Percentiles rank a stretch among this genome's conserved stretches.
These are phyloP conservation scores for Sebastes oblongus DNA, from an alignment of 2,797 vertebrate species.

Conservation along the genomic window DNA sequence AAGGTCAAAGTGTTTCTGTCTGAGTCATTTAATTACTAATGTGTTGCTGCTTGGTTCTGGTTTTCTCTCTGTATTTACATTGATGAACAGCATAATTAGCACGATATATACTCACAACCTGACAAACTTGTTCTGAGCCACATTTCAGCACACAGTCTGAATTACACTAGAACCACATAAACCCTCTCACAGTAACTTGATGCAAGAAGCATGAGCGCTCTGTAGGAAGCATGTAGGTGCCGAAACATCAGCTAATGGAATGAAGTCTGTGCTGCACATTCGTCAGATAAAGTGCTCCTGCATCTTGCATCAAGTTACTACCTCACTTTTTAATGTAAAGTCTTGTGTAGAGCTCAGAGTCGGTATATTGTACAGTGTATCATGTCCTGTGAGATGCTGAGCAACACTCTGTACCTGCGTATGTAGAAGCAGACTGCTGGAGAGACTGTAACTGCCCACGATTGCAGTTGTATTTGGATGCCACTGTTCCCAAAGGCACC, in stretches of 20 bases:
- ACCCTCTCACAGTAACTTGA: slow-evolving; percentile 23
- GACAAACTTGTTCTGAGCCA: not conserved
- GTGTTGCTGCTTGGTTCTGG: not conserved
- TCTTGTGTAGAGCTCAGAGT: not conserved
- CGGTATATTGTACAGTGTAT: not conserved
- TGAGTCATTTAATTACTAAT: not conserved
- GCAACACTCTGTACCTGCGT: slow-evolving; percentile 85
- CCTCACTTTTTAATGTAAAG: not conserved
- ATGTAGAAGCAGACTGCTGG: slow-evolving; percentile 96
- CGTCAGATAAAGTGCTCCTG: not conserved
- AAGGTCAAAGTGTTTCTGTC: not conserved
- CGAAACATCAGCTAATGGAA: slow-evolving; percentile 19
- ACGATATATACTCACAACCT: not conserved
- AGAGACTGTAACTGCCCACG: slow-evolving; percentile 97
- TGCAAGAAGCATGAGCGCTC: slow-evolving; percentile 4
- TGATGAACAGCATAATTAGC: not conserved
- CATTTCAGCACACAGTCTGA: not conserved
- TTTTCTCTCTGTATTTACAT: not conserved
- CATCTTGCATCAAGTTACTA: not conserved
- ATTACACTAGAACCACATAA: not conserved
- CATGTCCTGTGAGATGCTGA: not conserved
- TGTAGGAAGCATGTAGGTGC: not conserved
- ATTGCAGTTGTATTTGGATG: slow-evolving; percentile 91
- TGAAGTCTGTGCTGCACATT: not conserved
- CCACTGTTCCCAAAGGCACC: slow-evolving; percentile 88